Conservation (phyloP, 1,140 invertebrate genomes). For the Cydia fagiglandana region DNA sequence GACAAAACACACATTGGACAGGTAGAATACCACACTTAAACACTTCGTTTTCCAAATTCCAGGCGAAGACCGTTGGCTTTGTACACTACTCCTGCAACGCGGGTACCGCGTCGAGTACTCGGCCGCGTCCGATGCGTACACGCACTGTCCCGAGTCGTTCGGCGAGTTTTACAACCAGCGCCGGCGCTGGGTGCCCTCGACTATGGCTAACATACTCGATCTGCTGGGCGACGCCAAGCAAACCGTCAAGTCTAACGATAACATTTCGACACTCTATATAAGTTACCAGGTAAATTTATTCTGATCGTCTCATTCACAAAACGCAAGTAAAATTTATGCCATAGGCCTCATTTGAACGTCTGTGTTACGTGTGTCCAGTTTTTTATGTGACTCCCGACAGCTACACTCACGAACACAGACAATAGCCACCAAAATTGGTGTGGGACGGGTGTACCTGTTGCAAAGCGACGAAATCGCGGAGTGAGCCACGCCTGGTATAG, state of each 20-base stretch:
- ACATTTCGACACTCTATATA: conserved; percentile 97
- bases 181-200: conserved; percentile 97
- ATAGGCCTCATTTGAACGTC: no score
- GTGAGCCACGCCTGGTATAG: no score
- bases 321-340: no score
- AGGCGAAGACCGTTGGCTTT: conserved; percentile 97
- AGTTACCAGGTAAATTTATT: conserved; percentile 86
- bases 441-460: no score
- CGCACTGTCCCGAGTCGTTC: conserved; percentile 97
- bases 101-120: conserved; percentile 99
- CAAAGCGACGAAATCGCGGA: no score
- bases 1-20: no score
- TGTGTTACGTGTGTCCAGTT: no score
- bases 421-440: no score
- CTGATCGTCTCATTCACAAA: no score
- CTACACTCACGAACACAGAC: no score
- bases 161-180: conserved; percentile 98
- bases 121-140: conserved; percentile 98
- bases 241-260: conserved; percentile 96
- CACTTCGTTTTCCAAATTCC: conserved; percentile 21
- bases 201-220: conserved; percentile 98
- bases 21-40: no score
- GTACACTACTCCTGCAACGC: conserved; percentile 94
- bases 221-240: conserved; percentile 92
- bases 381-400: no score